These are phyloP conservation scores for Spheniscus humboldti DNA, from an alignment of 2,797 vertebrate species.

Conservation along the genomic window DNA sequence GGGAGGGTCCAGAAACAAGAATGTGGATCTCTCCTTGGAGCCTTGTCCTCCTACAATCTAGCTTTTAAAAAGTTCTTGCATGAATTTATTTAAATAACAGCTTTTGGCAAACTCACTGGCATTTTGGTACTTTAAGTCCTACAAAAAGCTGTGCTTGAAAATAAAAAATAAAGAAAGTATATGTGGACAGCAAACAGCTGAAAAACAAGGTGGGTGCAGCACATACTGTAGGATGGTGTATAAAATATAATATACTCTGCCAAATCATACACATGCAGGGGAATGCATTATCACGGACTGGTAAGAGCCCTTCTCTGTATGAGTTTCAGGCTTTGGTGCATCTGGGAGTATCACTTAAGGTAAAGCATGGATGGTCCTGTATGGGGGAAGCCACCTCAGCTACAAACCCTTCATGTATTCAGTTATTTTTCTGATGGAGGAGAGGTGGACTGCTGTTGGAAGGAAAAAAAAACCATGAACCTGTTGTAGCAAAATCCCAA, in stretches of 20 bases:
- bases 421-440: background rate
- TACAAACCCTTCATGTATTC: background rate
- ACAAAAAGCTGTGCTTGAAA: conserved; percentile 2
- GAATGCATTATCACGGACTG: background rate
- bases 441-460: background rate
- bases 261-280: background rate
- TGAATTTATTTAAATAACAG: background rate
- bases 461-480: background rate
- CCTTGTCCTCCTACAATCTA: background rate
- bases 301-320: background rate
- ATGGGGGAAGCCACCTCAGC: background rate
- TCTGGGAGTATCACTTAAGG: background rate
- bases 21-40: background rate
- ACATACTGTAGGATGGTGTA: background rate
- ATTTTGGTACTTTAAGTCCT: conserved; percentile 6
- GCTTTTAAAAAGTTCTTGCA: background rate
- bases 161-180: conserved; percentile 10
- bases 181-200: background rate
- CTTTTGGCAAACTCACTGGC: background rate
- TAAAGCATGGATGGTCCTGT: background rate
- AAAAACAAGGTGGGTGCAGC: background rate
- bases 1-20: background rate
- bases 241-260: background rate
- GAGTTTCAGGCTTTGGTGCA: background rate
- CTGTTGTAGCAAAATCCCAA: background rate